Base-by-base conservation (phyloP, 2,113 vertebrate species). In the Megaleporinus macrocephalus region DNA sequence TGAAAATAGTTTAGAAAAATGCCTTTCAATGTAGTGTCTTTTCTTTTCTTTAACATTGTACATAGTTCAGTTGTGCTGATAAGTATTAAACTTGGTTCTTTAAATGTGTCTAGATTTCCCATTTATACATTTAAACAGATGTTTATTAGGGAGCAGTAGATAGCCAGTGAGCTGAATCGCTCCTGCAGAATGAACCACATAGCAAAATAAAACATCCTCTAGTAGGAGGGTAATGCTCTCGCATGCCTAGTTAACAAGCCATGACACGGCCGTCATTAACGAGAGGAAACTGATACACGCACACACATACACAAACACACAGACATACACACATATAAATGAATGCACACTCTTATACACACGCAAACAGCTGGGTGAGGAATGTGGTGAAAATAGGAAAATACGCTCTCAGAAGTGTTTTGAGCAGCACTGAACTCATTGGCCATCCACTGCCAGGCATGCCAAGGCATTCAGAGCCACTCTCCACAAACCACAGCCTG, bases 321-420 rank as follows among this genome's bases (percentile, higher is more conserved):
- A 71, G 53, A 49, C 68, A 27, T 36, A 27, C 69, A 65, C 76
- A 41, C 70, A 80, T n/a, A 63, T 44, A 76, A 75, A 82, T 80
- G 41, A 53, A 69, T 71, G 27, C 36, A 65, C 59, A 55, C 66
- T 69, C 71, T 83, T 53, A 78, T 59, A 73, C 85, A 71, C 82
- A 78, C 66, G 44, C 75, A 81, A 78, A 83, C 82, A 86, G 81
- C 82, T 85, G 75, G 80, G 71, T 57, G 49, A 82, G 66, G 84
- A 75, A 82, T 85, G 84, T 79, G 41, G 74, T 71, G 68, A 74
- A 79, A 85, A 82, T 78, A 79, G 71, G 68, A 74, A 79, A 85
- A 82, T 78, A 79, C 30, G 72, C 77, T 82, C 53, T 63, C 80
- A 69, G 66, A 7, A 70, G 61, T 71, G 68, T 79, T 74, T 76